Conservation (phyloP, 2,888 invertebrate genomes). For the Ophraella communa region DNA sequence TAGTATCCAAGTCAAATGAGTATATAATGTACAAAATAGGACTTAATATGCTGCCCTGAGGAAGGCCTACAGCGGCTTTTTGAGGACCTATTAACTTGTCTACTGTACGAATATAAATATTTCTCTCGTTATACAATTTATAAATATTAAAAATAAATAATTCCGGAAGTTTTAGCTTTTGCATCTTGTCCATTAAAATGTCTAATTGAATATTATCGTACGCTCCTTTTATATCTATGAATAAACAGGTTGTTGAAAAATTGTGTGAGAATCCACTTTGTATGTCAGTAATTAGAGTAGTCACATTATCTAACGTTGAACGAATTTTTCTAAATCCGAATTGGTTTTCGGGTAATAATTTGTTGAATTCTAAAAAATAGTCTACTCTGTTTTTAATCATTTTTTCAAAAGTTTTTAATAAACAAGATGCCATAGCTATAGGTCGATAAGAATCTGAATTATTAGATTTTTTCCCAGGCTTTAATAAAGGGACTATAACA, state of each 20-base stretch:
- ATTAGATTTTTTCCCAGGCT: not conserved
- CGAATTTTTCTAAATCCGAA: slow-evolving; percentile 16
- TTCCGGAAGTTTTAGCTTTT: not conserved
- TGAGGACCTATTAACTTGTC: not conserved
- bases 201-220: not conserved
- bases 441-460: slow-evolving; percentile 8
- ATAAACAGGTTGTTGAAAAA: too few relatives aligned
- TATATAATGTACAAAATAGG: not conserved
- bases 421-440: slow-evolving; percentile 9
- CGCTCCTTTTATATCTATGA: too few relatives aligned
- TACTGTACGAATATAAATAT: not conserved
- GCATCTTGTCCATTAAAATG: not conserved
- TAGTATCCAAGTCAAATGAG: not conserved
- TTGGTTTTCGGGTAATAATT: slow-evolving; percentile 2
- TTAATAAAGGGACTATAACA: not conserved
- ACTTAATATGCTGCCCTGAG: not conserved
- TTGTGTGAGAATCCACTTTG: too few relatives aligned
- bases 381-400: slow-evolving; percentile 11
- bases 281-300: too few relatives aligned
- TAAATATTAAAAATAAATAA: not conserved
- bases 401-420: slow-evolving; percentile 13
- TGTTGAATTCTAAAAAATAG: slow-evolving; percentile 6
- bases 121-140: not conserved
- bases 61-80: not conserved
- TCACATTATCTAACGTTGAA: slow-evolving; percentile 21